Percentiles rank a stretch among this genome's conserved stretches.
Conservation (phyloP, 2,113 vertebrate genomes). For the Sus scrofa region DNA sequence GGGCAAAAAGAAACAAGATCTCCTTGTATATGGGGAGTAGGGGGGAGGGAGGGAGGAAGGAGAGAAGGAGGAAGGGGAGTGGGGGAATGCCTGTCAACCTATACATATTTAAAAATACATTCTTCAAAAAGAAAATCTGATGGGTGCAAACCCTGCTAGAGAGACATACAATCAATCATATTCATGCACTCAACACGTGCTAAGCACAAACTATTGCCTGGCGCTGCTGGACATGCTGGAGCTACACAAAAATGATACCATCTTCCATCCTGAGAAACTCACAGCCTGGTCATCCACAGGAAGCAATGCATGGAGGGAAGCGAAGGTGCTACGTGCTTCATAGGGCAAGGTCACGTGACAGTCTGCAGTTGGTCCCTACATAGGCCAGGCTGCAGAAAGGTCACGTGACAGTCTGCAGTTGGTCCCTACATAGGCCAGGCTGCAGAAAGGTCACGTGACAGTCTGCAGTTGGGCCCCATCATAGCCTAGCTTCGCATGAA, state of each 20-base stretch:
- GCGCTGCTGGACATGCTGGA: not conserved
- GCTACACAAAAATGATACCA: not conserved
- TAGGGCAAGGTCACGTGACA: accelerated
- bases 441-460: too few relatives aligned
- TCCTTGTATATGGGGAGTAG: not conserved
- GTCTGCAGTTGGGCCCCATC: not conserved
- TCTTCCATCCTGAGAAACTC: not conserved
- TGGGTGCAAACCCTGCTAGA: not conserved
- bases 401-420: not conserved
- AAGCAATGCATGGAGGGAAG: not conserved
- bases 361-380: not conserved
- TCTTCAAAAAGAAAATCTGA: not conserved
- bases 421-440: not conserved
- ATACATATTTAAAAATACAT: not conserved
- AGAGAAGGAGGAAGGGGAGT: accelerated
- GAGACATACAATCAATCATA: not conserved
- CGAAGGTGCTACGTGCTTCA: not conserved
- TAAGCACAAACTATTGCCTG: not conserved
- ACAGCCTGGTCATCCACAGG: not conserved
- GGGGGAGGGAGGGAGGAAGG: too few relatives aligned
- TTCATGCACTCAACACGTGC: not conserved
- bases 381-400: too few relatives aligned
- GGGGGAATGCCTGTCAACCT: not conserved
- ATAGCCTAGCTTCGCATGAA: not conserved
- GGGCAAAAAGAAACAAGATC: not conserved